A percentile compares a stretch with the other conserved stretches of the same genome.
Evolutionary conservation across 2,113 vertebrate genomes (phyloP).

Genomic region (Petromus typicus): DNA sequence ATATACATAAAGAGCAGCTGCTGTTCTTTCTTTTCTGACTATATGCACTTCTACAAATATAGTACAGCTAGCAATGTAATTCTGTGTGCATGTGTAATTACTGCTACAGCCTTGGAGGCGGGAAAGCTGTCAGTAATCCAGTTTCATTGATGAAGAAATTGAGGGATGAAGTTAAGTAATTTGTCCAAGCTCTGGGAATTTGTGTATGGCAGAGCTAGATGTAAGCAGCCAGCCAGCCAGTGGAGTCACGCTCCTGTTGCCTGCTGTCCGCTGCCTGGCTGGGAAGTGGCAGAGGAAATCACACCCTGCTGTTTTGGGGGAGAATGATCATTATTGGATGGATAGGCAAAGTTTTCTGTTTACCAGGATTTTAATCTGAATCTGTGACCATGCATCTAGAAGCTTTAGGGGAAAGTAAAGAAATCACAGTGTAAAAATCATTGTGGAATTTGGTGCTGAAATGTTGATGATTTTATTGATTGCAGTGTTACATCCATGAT

Average conservation of each 20-base stretch:
- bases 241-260: neutral
- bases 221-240: too few relatives aligned
- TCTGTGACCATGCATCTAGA: neutral
- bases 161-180: neutral
- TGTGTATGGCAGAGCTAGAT: neutral
- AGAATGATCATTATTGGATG: neutral
- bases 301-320: neutral
- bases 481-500: neutral
- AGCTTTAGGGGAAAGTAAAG: neutral
- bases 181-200: neutral
- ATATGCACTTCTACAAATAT: neutral
- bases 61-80: neutral
- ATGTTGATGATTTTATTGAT: constrained; percentile 19
- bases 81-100: neutral
- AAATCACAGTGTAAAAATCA: neutral
- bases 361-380: neutral
- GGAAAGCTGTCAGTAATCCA: neutral
- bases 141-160: neutral
- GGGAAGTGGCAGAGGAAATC: too few relatives aligned
- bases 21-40: neutral
- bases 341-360: neutral
- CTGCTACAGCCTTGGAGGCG: neutral
- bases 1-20: neutral
- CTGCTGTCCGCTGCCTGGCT: neutral
- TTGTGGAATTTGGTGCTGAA: neutral